These are phyloP conservation scores for Ahaetulla prasina DNA, from an alignment of 2,113 vertebrate species.

Conservation along the genomic window DNA sequence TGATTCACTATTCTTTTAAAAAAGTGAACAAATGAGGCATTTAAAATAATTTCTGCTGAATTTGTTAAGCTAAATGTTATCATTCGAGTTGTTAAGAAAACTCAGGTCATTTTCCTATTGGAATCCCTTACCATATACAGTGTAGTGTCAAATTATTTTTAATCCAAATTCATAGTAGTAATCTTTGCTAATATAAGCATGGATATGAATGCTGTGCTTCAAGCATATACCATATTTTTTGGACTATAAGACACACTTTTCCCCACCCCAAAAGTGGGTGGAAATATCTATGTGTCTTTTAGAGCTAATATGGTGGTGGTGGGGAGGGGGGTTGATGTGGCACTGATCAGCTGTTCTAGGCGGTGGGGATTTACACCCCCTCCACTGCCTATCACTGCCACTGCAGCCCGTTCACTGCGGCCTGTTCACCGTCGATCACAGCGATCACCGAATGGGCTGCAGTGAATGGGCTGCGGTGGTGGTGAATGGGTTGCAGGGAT, in stretches of 20 bases:
- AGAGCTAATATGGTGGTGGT: no score
- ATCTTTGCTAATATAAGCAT: not conserved
- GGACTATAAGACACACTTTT: no score
- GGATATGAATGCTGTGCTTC: not conserved
- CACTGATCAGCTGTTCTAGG: no score
- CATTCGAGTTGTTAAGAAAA: not conserved
- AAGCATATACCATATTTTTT: not conserved
- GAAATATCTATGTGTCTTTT: no score
- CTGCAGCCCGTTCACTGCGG: no score
- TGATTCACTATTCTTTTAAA: not conserved
- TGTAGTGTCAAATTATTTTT: not conserved
- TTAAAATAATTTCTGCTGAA: not conserved
- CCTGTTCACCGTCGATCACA: no score
- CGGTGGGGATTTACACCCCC: fast-evolving
- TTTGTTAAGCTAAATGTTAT: not conserved
- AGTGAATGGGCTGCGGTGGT: no score
- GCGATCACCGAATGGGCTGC: no score
- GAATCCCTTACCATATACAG: not conserved
- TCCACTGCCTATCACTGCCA: no score
- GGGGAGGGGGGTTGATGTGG: no score
- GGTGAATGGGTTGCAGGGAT: no score
- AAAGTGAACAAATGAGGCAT: not conserved
- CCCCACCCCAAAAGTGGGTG: no score
- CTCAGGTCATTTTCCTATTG: not conserved
- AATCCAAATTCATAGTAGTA: not conserved